A percentile compares a stretch with the other conserved stretches of the same genome.
Evolutionary conservation across 2,113 vertebrate species (phyloP).

Genomic region (Spilogale gracilis): DNA sequence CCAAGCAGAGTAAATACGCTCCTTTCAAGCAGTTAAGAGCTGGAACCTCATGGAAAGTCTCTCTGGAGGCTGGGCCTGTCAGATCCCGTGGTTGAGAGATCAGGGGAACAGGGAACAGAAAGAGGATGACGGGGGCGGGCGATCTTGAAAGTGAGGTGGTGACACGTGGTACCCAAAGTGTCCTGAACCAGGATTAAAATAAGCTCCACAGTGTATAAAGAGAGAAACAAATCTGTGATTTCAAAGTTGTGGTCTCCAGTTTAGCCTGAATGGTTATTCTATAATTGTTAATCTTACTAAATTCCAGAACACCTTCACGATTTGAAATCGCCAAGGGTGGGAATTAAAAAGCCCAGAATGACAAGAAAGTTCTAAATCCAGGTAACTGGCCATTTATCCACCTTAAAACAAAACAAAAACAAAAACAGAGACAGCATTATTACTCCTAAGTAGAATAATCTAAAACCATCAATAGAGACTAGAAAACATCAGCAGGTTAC

Average conservation of each 20-base stretch:
- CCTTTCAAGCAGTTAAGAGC: constrained; percentile 83
- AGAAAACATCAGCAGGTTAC: constrained; percentile 59
- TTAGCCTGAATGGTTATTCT: not conserved
- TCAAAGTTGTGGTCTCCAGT: not conserved
- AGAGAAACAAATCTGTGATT: not conserved
- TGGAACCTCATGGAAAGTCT: constrained; percentile 52
- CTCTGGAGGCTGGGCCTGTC: constrained; percentile 63
- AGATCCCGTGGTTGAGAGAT: not conserved
- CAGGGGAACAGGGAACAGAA: no score
- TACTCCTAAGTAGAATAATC: constrained; percentile 43
- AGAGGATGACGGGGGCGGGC: not conserved
- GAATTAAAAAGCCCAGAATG: not conserved
- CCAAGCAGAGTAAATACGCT: constrained; percentile 86
- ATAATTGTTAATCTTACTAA: not conserved
- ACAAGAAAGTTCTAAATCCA: not conserved
- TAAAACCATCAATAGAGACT: constrained; percentile 47
- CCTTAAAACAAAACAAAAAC: not conserved
- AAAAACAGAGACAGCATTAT: constrained; percentile 7
- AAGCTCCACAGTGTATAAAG: not conserved
- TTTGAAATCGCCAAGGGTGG: not conserved
- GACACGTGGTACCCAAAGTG: constrained; percentile 39
- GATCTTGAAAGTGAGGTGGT: not conserved
- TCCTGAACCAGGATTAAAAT: not conserved
- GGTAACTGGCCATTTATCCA: not conserved
- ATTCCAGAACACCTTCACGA: not conserved